phyloP scores from a whole-genome alignment of 2,888 invertebrate genomes.

The Gisinianus flammeolus region DNA sequence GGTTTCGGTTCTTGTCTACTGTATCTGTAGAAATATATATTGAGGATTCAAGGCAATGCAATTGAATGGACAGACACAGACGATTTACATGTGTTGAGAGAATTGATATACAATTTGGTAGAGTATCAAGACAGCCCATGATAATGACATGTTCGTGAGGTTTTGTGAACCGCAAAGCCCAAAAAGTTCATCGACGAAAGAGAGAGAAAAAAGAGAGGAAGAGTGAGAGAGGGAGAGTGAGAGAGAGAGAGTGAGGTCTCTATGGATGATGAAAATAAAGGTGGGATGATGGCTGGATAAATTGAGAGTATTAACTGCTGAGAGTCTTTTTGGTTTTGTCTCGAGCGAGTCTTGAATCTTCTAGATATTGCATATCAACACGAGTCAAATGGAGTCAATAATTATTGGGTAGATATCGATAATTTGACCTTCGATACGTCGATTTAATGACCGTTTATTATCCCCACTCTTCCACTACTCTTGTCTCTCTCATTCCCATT shows the following conservation, averaged over 20 bases:
- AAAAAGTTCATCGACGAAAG: slow-evolving; percentile 29
- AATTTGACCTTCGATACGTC: slow-evolving; percentile 53
- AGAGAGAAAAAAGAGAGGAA: slow-evolving; percentile 12
- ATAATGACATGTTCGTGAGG: slow-evolving; percentile 55
- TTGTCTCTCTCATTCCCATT: slow-evolving; percentile 8
- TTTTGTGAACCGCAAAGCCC: slow-evolving; percentile 44
- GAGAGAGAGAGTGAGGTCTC: background rate
- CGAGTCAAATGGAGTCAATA: slow-evolving; percentile 50
- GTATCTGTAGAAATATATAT: too few species aligned
- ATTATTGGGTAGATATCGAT: slow-evolving; percentile 54
- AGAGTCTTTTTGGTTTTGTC: background rate
- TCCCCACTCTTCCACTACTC: slow-evolving; percentile 17
- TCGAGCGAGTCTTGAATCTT: background rate
- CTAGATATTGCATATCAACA: slow-evolving; percentile 36
- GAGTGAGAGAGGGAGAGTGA: background rate
- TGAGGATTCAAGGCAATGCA: too few species aligned
- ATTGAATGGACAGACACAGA: too few species aligned
- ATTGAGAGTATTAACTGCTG: background rate
- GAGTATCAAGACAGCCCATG: slow-evolving; percentile 17
- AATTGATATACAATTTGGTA: background rate
- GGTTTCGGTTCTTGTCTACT: too few species aligned
- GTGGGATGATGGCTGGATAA: background rate
- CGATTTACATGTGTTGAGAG: background rate
- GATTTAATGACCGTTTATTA: slow-evolving; percentile 53
- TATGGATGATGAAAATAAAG: slow-evolving; percentile 19